These are phyloP conservation scores for Eclectus roratus DNA, from an alignment of 2,113 vertebrate species.

Conservation along the genomic window DNA sequence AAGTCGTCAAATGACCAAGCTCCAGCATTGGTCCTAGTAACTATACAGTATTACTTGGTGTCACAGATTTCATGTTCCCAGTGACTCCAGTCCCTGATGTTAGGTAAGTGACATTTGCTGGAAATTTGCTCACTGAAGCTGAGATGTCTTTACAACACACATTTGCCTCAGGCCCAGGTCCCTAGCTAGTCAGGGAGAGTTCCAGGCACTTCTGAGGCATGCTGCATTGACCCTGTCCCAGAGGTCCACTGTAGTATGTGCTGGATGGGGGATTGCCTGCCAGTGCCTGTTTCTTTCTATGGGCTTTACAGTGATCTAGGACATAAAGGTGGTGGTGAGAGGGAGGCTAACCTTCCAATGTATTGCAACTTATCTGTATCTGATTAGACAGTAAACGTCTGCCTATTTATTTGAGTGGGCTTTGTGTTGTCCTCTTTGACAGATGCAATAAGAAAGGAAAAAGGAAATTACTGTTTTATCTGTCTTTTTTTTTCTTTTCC, in stretches of 20 bases:
- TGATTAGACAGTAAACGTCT: background rate
- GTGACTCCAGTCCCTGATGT: background rate
- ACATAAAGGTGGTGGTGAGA: background rate
- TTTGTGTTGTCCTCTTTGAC: background rate
- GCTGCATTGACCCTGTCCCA: background rate
- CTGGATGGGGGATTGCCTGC: fast-evolving
- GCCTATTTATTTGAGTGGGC: background rate
- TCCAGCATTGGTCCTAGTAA: background rate
- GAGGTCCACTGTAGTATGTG: background rate
- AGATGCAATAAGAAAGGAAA: background rate
- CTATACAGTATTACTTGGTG: background rate
- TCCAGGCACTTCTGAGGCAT: background rate
- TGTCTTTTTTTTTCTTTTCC: background rate
- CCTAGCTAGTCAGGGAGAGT: background rate
- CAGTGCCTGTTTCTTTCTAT: background rate
- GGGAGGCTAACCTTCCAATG: background rate
- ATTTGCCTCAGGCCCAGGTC: background rate
- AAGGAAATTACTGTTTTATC: background rate
- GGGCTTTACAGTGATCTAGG: background rate
- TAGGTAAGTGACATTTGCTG: background rate
- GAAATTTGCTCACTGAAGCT: background rate
- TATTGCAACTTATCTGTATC: background rate
- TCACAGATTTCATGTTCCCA: background rate
- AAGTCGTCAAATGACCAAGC: background rate
- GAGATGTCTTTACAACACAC: background rate